Base-by-base conservation (phyloP, 2,888 invertebrate species). In the Nemapogon koenigi region DNA sequence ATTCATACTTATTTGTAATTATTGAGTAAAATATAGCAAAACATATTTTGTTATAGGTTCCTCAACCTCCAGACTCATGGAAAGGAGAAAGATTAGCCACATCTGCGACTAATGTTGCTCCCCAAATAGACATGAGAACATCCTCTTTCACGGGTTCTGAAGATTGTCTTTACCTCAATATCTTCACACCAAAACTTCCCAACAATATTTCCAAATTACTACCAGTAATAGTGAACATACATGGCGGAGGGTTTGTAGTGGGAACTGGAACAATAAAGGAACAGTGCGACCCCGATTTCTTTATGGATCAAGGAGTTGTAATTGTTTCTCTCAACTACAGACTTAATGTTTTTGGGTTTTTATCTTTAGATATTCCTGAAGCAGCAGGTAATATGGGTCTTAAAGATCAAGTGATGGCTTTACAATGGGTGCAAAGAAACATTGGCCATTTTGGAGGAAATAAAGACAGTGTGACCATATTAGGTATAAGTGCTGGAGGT, bases 61-160 rank as follows among this genome's bases (percentile, higher is more conserved):
- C 76, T 2, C 55, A 65, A 43, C 48, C 66, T 16, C 55, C 66
- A 13, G 61, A 65, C 10, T 47, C 61, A 37, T 78, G 75, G 76
- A 42, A 59, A 11, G 69, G 66, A 1, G 64, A 68, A 29, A 69
- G 72, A 57, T 73, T 82, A 53, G 82, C 81, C 6, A 73, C 73
- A 3, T 55, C 59, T 37, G 67, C 66, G 48, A 53, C 59, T 32
- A 46, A 58, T 19, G 40, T 55, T 22, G 47, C 55, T 7, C 41
- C 46, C 16, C 66, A 68, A 47, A 36, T 49, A 3, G 51, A 59
- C 28, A 16, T 43, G 0, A 46, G 41, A 16, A 46, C 47, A 15
- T 19, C 40, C 2, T 16, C 10, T 7, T 8, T 47, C 22, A 41
- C 36, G 2, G 71, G 71, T 10, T 53, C 51, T 33, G 72, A 75